These are phyloP conservation scores for Solenopsis fugax DNA, from an alignment of 1,140 invertebrate genomes.

Conservation along the genomic window DNA sequence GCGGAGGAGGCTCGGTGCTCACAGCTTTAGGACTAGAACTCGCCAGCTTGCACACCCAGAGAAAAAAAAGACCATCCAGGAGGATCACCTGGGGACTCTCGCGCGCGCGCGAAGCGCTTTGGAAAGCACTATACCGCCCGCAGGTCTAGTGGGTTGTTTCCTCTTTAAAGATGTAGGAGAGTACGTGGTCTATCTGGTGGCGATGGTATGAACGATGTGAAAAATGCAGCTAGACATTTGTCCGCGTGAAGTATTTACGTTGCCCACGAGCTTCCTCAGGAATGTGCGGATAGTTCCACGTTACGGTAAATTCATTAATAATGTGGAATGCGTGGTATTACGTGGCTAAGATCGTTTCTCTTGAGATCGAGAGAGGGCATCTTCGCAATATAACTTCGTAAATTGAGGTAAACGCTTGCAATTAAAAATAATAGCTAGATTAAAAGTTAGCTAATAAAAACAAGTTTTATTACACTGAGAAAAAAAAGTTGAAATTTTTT, in stretches of 20 bases:
- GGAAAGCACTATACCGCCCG: not conserved
- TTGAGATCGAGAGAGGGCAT: not conserved
- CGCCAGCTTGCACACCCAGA: not conserved
- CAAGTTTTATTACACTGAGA: not conserved
- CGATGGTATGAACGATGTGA: constrained; percentile 39
- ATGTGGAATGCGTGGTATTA: not conserved
- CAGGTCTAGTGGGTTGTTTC: not conserved
- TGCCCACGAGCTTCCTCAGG: not conserved
- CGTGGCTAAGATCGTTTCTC: not conserved
- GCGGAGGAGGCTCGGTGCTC: not conserved
- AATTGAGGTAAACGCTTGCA: not conserved
- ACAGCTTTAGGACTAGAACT: constrained; percentile 23
- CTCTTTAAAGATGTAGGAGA: constrained; percentile 34
- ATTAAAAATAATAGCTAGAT: not conserved
- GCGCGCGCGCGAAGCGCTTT: not conserved
- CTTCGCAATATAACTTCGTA: not conserved
- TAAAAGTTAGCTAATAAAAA: not conserved
- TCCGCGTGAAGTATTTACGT: constrained; percentile 34
- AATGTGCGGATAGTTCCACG: constrained; percentile 14
- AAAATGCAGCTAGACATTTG: constrained; percentile 42
- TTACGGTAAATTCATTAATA: constrained; percentile 32
- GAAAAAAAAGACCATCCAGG: not conserved
- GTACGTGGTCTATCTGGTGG: not conserved
- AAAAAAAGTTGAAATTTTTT: too few species aligned
- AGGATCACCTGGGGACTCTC: not conserved